These are phyloP conservation scores for Kryphioiulus occultus DNA, from an alignment of 2,888 invertebrate species.

Conservation along the genomic window DNA sequence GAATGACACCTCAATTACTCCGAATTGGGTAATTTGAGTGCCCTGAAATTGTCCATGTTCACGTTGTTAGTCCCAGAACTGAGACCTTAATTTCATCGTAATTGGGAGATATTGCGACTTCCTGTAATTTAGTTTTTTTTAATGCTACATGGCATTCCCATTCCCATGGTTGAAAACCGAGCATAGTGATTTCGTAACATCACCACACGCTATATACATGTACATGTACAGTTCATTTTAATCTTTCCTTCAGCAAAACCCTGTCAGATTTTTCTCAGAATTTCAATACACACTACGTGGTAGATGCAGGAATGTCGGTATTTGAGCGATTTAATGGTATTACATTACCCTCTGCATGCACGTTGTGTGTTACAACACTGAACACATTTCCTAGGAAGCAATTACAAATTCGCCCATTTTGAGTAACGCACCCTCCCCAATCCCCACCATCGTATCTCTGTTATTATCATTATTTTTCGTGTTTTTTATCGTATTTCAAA, in stretches of 20 bases:
- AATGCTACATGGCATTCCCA: not conserved
- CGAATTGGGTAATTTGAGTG: too few relatives aligned
- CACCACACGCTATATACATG: not conserved
- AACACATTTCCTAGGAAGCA: conserved; percentile 17
- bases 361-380: too few relatives aligned
- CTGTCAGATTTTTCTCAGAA: not conserved
- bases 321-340: not conserved
- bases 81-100: too few relatives aligned
- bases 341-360: not conserved
- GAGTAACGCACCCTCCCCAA: not conserved
- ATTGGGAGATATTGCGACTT: not conserved
- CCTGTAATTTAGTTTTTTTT: not conserved
- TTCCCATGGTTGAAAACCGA: not conserved
- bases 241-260: not conserved
- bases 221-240: too few relatives aligned
- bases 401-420: not conserved
- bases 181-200: not conserved
- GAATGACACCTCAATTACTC: too few relatives aligned
- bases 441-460: not conserved
- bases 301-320: not conserved
- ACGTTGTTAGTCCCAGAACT: not conserved
- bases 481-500: not conserved
- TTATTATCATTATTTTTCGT: not conserved
- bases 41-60: too few relatives aligned
- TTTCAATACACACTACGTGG: not conserved